Evolutionary conservation across 1,140 invertebrate genomes (phyloP).

Genomic region (Wiebesia pumilae): DNA sequence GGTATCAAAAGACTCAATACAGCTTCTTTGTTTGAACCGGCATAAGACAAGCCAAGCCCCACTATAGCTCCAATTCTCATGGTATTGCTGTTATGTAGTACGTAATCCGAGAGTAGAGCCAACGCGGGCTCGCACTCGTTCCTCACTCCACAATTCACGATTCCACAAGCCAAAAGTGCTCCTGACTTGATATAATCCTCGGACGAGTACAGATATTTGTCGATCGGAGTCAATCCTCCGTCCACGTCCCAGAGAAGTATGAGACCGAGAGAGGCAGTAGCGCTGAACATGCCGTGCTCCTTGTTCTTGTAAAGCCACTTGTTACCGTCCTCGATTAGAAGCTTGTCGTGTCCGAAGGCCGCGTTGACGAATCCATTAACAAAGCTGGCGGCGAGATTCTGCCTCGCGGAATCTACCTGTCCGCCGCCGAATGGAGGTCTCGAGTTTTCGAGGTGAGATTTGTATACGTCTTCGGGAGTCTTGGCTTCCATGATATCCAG

Average conservation of each 20-base stretch:
- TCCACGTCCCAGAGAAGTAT: slow-evolving; percentile 99
- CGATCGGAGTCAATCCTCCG: slow-evolving; percentile 97
- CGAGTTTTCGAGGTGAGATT: slow-evolving; percentile 96
- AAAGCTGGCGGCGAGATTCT: slow-evolving; percentile 98
- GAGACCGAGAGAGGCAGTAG: slow-evolving; percentile 96
- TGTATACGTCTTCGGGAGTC: slow-evolving; percentile 99
- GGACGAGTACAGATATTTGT: slow-evolving; percentile 98
- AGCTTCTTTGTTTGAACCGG: slow-evolving; percentile 96
- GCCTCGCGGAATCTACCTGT: slow-evolving; percentile 94
- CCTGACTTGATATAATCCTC: slow-evolving; percentile 98
- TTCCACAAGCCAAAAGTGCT: slow-evolving; percentile 96
- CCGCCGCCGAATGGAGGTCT: slow-evolving; percentile 89
- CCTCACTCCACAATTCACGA: slow-evolving; percentile 98
- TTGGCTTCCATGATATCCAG: slow-evolving; percentile 99
- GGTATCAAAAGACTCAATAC: slow-evolving; percentile 91
- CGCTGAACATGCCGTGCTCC: slow-evolving; percentile 98
- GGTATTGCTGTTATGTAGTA: slow-evolving; percentile 90
- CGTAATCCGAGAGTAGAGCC: slow-evolving; percentile 96
- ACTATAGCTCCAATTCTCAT: slow-evolving; percentile 96
- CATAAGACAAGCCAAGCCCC: slow-evolving; percentile 97
- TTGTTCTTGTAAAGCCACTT: slow-evolving; percentile 99
- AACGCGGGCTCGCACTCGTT: slow-evolving; percentile 99
- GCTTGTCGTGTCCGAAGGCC: slow-evolving; percentile 97
- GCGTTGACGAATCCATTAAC: slow-evolving; percentile 99
- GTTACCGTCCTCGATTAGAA: slow-evolving; percentile 96